Conservation (phyloP, 2,797 vertebrate species). For the Naso thynnoides region DNA sequence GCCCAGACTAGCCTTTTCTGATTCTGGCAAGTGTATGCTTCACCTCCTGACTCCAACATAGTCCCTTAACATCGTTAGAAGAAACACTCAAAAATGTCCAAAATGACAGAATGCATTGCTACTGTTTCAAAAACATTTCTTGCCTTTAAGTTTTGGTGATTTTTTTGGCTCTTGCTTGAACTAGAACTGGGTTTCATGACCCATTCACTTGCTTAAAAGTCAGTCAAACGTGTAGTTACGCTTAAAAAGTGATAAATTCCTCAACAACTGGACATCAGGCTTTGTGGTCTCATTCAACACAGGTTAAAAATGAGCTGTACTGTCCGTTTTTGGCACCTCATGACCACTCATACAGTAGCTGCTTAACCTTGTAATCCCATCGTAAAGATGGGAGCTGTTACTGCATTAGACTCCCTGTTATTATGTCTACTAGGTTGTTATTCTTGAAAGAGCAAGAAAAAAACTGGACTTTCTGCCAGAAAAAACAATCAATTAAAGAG, state of each 20-base stretch:
- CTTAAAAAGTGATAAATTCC: conserved; percentile 9
- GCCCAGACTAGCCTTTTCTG: conserved; percentile 33
- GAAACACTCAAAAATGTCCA: conserved; percentile 16
- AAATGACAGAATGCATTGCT: not conserved
- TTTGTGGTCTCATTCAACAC: conserved; percentile 25
- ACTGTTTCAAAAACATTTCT: not conserved
- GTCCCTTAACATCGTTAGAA: not conserved
- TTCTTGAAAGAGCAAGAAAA: not conserved
- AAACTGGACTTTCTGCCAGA: conserved; percentile 15
- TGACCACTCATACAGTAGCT: conserved; percentile 14
- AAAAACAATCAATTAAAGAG: conserved; percentile 20
- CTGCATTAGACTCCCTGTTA: conserved; percentile 6
- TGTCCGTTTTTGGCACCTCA: conserved; percentile 19
- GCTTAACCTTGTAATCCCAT: conserved; percentile 28
- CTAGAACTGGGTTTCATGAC: conserved; percentile 8
- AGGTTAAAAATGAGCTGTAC: not conserved
- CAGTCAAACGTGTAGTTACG: not conserved
- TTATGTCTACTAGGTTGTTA: conserved; percentile 6
- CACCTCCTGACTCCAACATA: conserved; percentile 12
- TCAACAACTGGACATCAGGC: not conserved
- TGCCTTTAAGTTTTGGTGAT: not conserved
- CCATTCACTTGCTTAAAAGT: not conserved
- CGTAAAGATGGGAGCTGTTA: conserved; percentile 19
- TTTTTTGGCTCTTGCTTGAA: not conserved
- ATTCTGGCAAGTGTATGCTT: conserved; percentile 16